Conservation (phyloP, 2,113 vertebrate genomes). For the Sminthopsis crassicaudata region DNA sequence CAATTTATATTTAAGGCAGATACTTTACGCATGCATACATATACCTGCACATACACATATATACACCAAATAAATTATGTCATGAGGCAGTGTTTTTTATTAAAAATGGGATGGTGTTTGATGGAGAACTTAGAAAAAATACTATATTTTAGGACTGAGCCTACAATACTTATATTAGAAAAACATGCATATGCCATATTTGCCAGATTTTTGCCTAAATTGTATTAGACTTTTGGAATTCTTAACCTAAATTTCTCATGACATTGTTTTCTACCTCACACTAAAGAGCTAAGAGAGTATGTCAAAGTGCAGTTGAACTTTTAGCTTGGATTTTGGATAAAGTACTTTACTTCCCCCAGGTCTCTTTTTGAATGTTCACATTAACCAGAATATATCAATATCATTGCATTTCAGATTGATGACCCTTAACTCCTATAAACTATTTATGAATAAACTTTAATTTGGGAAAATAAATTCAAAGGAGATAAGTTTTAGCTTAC, state of each 20-base stretch:
- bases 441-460: conserved; percentile 7
- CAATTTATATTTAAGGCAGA: conserved; percentile 63
- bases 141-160: conserved; percentile 42
- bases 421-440: conserved; percentile 38
- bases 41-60: neutral
- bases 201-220: conserved; percentile 70
- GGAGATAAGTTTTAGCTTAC: conserved; percentile 5
- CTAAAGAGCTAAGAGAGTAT: conserved; percentile 74
- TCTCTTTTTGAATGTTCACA: conserved; percentile 67
- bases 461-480: conserved; percentile 44
- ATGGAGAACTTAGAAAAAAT: conserved; percentile 65
- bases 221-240: conserved; percentile 68
- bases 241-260: too few species aligned
- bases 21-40: conserved; percentile 47
- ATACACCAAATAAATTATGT: conserved; percentile 61
- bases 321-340: conserved; percentile 56
- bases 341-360: conserved; percentile 50
- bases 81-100: conserved; percentile 61
- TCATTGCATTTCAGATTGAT: conserved; percentile 33
- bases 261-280: conserved; percentile 72
- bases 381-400: conserved; percentile 42
- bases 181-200: conserved; percentile 65
- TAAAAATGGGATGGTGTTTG: conserved; percentile 49
- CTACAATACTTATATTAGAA: conserved; percentile 45
- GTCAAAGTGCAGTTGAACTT: conserved; percentile 59